phyloP scores from a whole-genome alignment of 2,888 invertebrate genomes.

The Epirrhoe tristata region DNA sequence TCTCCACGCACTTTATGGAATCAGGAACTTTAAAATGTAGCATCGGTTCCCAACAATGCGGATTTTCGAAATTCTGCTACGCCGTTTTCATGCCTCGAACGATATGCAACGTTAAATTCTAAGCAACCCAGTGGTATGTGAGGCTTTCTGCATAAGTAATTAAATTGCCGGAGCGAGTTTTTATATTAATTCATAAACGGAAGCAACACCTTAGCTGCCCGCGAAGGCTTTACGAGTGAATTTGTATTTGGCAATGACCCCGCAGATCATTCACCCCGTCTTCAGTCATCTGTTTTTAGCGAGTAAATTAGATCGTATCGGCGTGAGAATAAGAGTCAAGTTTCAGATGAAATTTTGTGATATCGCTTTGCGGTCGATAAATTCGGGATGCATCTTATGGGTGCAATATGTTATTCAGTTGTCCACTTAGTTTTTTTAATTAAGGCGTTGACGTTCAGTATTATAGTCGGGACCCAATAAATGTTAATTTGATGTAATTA shows the following conservation, averaged over 20 bases:
- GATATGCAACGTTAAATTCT: conserved; percentile 21
- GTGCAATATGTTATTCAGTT: conserved; percentile 35
- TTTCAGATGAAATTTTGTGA: conserved; percentile 7
- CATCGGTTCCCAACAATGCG: conserved; percentile 39
- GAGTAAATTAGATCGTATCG: conserved; percentile 30
- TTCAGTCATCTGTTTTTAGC: conserved; percentile 37
- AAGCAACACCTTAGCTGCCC: conserved; percentile 71
- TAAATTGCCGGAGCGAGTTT: conserved; percentile 42
- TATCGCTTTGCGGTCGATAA: conserved; percentile 19
- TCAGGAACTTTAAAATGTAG: conserved; percentile 69
- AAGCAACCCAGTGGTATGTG: conserved; percentile 19
- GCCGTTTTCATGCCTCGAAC: neutral
- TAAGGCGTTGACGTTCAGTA: conserved; percentile 28
- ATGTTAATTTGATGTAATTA: conserved; percentile 41
- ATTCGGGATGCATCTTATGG: conserved; percentile 28
- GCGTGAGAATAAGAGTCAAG: conserved; percentile 28
- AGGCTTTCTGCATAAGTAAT: conserved; percentile 39
- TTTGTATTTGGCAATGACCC: conserved; percentile 82
- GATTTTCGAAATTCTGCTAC: conserved; percentile 22
- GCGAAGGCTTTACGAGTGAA: conserved; percentile 66
- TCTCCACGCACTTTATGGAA: conserved; percentile 69
- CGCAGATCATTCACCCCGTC: conserved; percentile 70
- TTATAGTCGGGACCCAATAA: conserved; percentile 32
- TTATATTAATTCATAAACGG: conserved; percentile 43
- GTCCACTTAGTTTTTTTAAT: conserved; percentile 29